Conservation (phyloP, 2,888 invertebrate species). For the Axea sp. region DNA sequence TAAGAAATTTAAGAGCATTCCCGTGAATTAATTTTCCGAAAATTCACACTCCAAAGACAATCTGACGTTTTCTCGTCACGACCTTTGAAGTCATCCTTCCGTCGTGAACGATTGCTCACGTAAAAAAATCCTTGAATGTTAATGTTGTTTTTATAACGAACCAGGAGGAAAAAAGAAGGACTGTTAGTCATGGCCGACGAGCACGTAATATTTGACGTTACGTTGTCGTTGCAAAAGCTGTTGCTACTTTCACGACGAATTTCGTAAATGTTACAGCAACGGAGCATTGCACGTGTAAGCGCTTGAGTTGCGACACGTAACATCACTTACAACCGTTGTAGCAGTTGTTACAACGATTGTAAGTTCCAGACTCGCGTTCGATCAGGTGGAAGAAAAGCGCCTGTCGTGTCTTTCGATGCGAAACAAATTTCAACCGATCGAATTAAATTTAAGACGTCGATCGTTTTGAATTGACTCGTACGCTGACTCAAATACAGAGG, state of each 20-base stretch:
- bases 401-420: background rate
- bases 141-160: conserved; percentile 32
- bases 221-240: conserved; percentile 47
- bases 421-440: background rate
- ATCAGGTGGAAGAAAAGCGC: background rate
- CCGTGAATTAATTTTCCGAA: background rate
- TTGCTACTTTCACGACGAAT: conserved; percentile 48
- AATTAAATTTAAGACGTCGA: background rate
- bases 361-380: conserved; percentile 1
- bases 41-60: background rate
- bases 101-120: conserved; percentile 4
- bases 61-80: conserved; percentile 3
- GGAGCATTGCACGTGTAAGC: conserved; percentile 25
- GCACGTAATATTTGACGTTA: conserved; percentile 25
- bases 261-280: conserved; percentile 53
- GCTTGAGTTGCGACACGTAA: conserved; percentile 21
- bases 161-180: conserved; percentile 17
- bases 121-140: conserved; percentile 43
- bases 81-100: conserved; percentile 22
- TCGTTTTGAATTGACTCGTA: background rate
- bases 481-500: background rate
- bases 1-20: no score
- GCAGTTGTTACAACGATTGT: conserved; percentile 24
- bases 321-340: conserved; percentile 37
- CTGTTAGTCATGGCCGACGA: conserved; percentile 24